Percentiles rank a stretch among this genome's conserved stretches.
phyloP scores from a whole-genome alignment of 2,797 vertebrate genomes.

The Sarcoramphus papa region DNA sequence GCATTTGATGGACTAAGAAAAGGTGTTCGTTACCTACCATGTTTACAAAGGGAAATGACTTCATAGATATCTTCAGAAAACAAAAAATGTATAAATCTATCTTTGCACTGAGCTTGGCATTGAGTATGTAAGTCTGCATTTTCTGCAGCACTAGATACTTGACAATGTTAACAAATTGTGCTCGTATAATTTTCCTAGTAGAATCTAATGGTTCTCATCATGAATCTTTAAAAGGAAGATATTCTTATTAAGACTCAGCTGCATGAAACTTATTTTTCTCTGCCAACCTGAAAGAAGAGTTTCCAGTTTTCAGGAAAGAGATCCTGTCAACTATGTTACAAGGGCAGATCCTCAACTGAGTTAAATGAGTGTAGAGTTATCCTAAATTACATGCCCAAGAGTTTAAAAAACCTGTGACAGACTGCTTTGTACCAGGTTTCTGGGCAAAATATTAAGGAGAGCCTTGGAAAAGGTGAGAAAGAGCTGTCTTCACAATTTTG shows the following conservation, averaged over 20 bases:
- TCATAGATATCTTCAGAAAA: neutral
- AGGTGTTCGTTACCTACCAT: neutral
- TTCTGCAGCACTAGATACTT: neutral
- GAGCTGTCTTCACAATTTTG: neutral
- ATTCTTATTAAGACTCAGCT: neutral
- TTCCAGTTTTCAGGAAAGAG: neutral
- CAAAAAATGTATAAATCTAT: neutral
- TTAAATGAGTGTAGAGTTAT: neutral
- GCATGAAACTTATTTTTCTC: constrained; percentile 28
- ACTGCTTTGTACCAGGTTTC: neutral
- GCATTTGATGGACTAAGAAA: neutral
- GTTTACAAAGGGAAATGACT: neutral
- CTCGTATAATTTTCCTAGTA: neutral
- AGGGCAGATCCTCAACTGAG: neutral
- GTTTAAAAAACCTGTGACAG: neutral
- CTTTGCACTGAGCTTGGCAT: neutral
- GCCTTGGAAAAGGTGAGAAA: neutral
- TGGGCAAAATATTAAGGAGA: neutral
- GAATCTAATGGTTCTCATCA: neutral
- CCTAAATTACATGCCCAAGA: neutral
- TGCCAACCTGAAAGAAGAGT: neutral
- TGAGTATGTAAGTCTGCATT: neutral
- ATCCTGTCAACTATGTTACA: neutral
- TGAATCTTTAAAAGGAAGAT: constrained; percentile 49
- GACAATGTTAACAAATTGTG: neutral